Conservation (phyloP, 1,140 invertebrate species). For the Nebria ingens region DNA sequence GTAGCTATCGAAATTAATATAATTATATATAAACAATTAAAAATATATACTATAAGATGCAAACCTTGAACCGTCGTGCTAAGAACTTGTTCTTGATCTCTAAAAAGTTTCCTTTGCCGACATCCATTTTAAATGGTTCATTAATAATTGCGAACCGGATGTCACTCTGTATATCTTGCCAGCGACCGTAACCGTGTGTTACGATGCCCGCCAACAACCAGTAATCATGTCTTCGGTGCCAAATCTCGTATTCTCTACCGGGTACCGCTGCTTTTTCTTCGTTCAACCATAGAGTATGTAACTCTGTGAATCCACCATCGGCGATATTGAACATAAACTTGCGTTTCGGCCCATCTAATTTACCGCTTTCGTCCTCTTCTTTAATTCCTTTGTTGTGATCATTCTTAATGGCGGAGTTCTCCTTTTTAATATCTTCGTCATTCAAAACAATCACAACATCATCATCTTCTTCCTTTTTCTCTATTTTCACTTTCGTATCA, state of each 20-base stretch:
- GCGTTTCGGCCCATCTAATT: conserved; percentile 54
- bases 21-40: not conserved
- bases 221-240: conserved; percentile 97
- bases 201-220: conserved; percentile 98
- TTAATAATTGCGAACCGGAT: conserved; percentile 95
- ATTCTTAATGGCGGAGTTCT: too few relatives aligned
- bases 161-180: conserved; percentile 99
- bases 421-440: conserved; percentile 35
- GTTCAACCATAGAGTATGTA: conserved; percentile 97
- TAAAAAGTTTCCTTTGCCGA: conserved; percentile 94
- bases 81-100: conserved; percentile 99
- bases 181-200: conserved; percentile 96
- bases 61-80: conserved; percentile 89
- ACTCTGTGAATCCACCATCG: conserved; percentile 98
- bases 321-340: conserved; percentile 99
- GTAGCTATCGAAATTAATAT: conserved; percentile 51
- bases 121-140: conserved; percentile 99
- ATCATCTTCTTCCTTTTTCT: too few relatives aligned
- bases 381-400: conserved; percentile 42
- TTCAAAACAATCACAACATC: conserved; percentile 47
- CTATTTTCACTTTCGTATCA: too few relatives aligned
- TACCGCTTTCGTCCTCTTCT: conserved; percentile 36
- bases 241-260: conserved; percentile 92
- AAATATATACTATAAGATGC: conserved; percentile 12
- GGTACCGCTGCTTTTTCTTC: conserved; percentile 93